Evolutionary conservation across 2,797 vertebrate genomes (phyloP).

Genomic region (Corythornis leucogaster): DNA sequence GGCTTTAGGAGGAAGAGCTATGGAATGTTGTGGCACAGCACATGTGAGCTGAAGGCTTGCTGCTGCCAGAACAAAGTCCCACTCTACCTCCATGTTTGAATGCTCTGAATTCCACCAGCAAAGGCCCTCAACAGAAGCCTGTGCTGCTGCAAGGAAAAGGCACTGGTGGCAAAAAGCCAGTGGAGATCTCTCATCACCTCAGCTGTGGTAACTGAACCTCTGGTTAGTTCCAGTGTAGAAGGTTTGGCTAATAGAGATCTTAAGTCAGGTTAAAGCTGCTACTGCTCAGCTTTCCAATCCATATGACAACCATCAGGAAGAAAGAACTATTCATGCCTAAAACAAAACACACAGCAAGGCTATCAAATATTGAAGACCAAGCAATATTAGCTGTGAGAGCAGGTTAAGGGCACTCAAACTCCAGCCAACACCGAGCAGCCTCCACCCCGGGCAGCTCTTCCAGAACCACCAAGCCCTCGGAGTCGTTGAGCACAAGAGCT

Average conservation of each 20-base stretch:
- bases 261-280: neutral
- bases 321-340: neutral
- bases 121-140: neutral
- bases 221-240: neutral
- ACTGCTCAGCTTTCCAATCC: neutral
- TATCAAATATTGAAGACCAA: neutral
- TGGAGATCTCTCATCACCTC: neutral
- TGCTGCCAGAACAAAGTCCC: neutral
- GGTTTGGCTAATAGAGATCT: neutral
- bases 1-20: neutral
- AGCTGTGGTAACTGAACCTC: neutral
- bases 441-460: no score
- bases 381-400: neutral
- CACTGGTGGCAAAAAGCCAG: neutral
- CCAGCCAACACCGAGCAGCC: no score
- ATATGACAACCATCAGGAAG: neutral
- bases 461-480: neutral
- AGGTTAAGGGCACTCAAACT: neutral
- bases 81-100: neutral
- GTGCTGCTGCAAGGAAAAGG: neutral
- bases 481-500: accelerated
- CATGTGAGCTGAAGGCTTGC: neutral
- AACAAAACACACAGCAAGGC: neutral
- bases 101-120: neutral
- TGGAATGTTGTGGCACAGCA: neutral